These are phyloP conservation scores for Machimus atricapillus DNA, from an alignment of 2,888 invertebrate species.

Conservation along the genomic window DNA sequence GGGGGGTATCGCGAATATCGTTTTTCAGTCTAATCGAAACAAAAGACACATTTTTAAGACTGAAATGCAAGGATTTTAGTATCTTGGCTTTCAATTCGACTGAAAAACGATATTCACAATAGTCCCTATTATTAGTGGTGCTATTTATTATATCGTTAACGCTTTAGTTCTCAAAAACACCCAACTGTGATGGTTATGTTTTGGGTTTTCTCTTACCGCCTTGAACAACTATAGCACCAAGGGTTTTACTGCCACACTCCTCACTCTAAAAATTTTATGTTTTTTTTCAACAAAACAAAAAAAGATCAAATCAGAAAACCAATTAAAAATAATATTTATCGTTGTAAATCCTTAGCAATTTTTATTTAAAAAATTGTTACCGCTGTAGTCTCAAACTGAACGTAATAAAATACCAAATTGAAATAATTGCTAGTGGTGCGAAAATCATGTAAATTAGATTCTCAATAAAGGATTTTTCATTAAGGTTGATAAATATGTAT, in stretches of 20 bases:
- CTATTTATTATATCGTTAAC: not conserved
- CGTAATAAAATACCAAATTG: not conserved
- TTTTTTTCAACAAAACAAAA: not conserved
- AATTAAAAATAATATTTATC: not conserved
- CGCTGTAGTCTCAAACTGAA: not conserved
- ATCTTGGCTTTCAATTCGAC: no score
- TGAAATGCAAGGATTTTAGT: no score
- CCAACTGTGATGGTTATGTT: not conserved
- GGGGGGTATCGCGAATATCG: no score
- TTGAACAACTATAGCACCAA: slow-evolving; percentile 90
- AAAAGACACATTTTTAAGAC: no score
- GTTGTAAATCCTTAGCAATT: slow-evolving; percentile 31
- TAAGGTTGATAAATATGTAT: not conserved
- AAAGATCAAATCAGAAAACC: not conserved
- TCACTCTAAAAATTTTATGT: slow-evolving; percentile 73
- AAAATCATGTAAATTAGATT: not conserved
- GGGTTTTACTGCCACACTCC: slow-evolving; percentile 89
- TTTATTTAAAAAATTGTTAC: not conserved
- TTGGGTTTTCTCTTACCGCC: slow-evolving; percentile 81
- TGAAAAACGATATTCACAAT: no score
- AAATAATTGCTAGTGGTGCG: not conserved
- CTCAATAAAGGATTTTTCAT: not conserved
- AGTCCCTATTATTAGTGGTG: not conserved
- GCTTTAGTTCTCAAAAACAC: not conserved
- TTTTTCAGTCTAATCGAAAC: no score